Percentiles rank a stretch among this genome's conserved stretches.
Conservation (phyloP, 2,113 vertebrate species). For the Hemiscyllium ocellatum region DNA sequence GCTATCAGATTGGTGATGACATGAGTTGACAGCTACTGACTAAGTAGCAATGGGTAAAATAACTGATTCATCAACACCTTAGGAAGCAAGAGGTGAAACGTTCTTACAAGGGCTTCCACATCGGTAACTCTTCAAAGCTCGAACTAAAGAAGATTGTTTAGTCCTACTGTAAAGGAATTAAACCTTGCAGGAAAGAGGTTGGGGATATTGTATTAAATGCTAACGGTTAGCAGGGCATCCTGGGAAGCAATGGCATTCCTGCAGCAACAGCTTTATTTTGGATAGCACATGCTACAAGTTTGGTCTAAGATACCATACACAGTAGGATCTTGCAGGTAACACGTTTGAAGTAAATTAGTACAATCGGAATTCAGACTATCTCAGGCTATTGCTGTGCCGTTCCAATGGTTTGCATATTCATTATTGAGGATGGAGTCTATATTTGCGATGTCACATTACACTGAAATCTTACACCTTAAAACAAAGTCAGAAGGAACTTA, state of each 20-base stretch:
- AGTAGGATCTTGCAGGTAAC: background rate
- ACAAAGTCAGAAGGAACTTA: too few species aligned
- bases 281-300: background rate
- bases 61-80: background rate
- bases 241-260: background rate
- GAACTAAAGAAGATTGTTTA: background rate
- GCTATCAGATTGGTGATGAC: background rate
- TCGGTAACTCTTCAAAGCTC: background rate
- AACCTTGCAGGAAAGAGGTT: background rate
- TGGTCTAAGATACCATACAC: background rate
- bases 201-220: background rate
- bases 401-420: background rate
- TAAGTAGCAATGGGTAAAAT: background rate
- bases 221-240: background rate
- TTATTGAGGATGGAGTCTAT: background rate
- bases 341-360: background rate
- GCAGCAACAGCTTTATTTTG: background rate
- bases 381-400: background rate
- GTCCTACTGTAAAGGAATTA: background rate
- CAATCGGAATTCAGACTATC: background rate
- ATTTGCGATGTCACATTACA: background rate
- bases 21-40: background rate
- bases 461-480: background rate
- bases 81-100: background rate
- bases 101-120: background rate